Evolutionary conservation across 2,888 invertebrate species (phyloP).

Genomic region (Thera obeliscata): DNA sequence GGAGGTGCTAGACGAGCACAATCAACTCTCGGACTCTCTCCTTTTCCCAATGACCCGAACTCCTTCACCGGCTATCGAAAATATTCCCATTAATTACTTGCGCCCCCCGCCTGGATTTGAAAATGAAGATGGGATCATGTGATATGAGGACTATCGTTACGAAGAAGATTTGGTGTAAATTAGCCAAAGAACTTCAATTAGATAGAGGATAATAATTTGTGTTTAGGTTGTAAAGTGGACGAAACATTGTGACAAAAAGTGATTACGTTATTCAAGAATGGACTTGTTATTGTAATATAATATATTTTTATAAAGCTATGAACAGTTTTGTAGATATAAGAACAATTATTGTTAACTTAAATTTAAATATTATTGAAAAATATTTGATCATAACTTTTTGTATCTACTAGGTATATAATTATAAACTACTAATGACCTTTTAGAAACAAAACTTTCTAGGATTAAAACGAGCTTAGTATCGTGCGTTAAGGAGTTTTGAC

Average conservation of each 20-base stretch:
- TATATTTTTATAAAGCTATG: constrained; percentile 22
- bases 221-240: constrained; percentile 2
- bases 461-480: constrained; percentile 25
- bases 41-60: constrained; percentile 42
- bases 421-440: constrained; percentile 7
- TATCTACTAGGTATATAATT: neutral
- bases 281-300: constrained; percentile 12
- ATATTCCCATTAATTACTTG: constrained; percentile 53
- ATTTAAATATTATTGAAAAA: constrained; percentile 3
- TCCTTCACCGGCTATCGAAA: constrained; percentile 46
- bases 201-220: neutral
- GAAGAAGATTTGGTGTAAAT: constrained; percentile 74
- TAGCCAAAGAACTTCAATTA: constrained; percentile 24
- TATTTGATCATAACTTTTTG: constrained; percentile 5
- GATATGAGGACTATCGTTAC: constrained; percentile 72
- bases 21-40: constrained; percentile 33
- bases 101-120: constrained; percentile 55
- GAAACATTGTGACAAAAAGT: constrained; percentile 6
- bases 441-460: constrained; percentile 20
- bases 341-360: neutral
- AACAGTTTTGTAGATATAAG: constrained; percentile 9
- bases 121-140: constrained; percentile 62
- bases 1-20: constrained; percentile 46
- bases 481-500: neutral
- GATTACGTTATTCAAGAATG: constrained; percentile 6